phyloP scores from a whole-genome alignment of 2,797 vertebrate species.

The Pipistrellus pygmaeus region DNA sequence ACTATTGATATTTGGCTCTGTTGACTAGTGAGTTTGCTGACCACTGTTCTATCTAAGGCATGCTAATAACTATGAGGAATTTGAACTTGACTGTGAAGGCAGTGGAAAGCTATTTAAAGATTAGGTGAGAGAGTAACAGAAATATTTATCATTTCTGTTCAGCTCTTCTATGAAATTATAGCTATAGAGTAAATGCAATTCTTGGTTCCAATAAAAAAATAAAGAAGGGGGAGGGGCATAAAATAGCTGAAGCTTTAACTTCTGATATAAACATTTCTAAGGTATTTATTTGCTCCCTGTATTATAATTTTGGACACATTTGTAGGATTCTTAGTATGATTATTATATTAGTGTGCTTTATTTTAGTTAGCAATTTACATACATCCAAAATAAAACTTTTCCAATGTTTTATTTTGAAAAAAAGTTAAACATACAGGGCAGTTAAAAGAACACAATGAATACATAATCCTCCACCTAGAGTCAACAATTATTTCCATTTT shows the following conservation, averaged over 20 bases:
- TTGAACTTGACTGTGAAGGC: conserved; percentile 1
- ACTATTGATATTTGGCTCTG: too few species aligned
- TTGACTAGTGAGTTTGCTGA: too few species aligned
- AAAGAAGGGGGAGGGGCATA: neutral
- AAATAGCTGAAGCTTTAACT: neutral
- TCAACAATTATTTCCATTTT: neutral
- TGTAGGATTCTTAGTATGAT: conserved; percentile 9
- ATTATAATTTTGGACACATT: neutral
- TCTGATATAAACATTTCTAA: neutral
- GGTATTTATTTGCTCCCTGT: neutral
- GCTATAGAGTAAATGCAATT: neutral
- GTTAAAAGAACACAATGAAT: neutral
- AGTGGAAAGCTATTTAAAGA: neutral
- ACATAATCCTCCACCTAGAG: neutral
- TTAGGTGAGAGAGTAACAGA: neutral
- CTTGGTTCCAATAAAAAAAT: conserved; percentile 3
- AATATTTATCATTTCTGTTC: conserved; percentile 28
- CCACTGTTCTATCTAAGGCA: neutral
- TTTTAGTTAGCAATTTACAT: conserved; percentile 39
- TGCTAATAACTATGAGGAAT: neutral
- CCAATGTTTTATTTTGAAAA: neutral
- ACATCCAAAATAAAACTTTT: conserved; percentile 12
- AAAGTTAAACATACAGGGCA: neutral
- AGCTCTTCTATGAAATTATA: neutral
- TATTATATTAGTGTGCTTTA: conserved; percentile 18